Conservation (phyloP, 2,797 vertebrate genomes). For the Manis crassicaudata region DNA sequence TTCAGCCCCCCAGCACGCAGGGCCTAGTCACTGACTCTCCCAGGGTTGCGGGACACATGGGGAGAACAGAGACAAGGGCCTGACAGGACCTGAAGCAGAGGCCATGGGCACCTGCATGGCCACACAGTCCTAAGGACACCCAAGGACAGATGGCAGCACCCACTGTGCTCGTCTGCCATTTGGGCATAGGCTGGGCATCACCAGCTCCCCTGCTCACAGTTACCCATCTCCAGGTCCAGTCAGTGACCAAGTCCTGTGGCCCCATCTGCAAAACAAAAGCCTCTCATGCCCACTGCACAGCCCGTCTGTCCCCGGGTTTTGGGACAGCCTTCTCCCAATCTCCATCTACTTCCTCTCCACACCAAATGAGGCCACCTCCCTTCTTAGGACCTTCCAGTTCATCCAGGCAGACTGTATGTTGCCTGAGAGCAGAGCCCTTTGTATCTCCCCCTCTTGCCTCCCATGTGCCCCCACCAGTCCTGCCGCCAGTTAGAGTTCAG, state of each 20-base stretch:
- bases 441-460: not conserved
- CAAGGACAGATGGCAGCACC: not conserved
- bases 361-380: not conserved
- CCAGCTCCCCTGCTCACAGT: not conserved
- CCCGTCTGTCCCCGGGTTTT: not conserved
- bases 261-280: not conserved
- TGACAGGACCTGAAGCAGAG: not conserved
- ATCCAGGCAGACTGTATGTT: not conserved
- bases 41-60: not conserved
- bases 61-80: not conserved
- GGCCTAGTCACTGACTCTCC: not conserved
- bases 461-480: not conserved
- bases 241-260: not conserved
- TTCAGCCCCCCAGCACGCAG: not conserved
- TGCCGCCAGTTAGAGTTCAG: not conserved
- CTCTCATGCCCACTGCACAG: fast-evolving
- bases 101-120: not conserved
- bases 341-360: not conserved
- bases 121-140: not conserved
- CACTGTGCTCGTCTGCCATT: not conserved
- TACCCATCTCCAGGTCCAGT: not conserved
- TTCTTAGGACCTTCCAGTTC: not conserved
- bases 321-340: not conserved
- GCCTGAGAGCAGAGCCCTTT: not conserved
- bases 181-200: not conserved